Percentiles rank a stretch among this genome's conserved stretches.
phyloP scores from a whole-genome alignment of 1,140 invertebrate genomes.

The Drosophila asahinai region DNA sequence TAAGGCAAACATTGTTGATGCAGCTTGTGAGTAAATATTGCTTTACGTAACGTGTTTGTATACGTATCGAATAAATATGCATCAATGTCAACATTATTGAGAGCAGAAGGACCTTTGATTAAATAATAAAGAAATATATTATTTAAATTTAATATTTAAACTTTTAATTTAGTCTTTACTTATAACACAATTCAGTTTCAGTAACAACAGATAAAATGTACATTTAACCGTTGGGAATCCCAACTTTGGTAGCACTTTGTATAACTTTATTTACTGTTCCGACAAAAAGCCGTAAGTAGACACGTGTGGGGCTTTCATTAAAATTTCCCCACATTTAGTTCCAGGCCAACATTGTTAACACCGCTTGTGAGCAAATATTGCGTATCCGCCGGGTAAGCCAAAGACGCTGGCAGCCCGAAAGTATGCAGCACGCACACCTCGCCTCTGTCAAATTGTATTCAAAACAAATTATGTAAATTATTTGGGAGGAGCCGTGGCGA shows the following conservation, averaged over 20 bases:
- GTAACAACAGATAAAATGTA: background rate
- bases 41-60: no score
- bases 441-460: slow-evolving; percentile 50
- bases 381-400: slow-evolving; percentile 30
- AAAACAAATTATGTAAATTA: slow-evolving; percentile 77
- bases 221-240: background rate
- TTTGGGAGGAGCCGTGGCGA: slow-evolving; percentile 52
- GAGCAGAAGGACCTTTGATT: no score
- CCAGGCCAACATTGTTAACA: slow-evolving; percentile 4
- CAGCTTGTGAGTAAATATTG: background rate
- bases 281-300: background rate
- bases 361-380: slow-evolving; percentile 29
- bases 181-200: background rate
- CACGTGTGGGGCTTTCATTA: slow-evolving; percentile 13
- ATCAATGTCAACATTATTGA: background rate
- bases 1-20: background rate
- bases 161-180: background rate
- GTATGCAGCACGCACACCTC: slow-evolving; percentile 31
- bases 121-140: background rate
- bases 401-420: slow-evolving; percentile 21
- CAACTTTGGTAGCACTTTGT: background rate
- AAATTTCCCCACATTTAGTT: slow-evolving; percentile 15
- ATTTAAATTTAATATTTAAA: background rate
- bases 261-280: slow-evolving; percentile 1
- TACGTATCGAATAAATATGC: background rate